Base-by-base conservation (phyloP, 2,797 vertebrate genomes). In the Neosalanx taihuensis region DNA sequence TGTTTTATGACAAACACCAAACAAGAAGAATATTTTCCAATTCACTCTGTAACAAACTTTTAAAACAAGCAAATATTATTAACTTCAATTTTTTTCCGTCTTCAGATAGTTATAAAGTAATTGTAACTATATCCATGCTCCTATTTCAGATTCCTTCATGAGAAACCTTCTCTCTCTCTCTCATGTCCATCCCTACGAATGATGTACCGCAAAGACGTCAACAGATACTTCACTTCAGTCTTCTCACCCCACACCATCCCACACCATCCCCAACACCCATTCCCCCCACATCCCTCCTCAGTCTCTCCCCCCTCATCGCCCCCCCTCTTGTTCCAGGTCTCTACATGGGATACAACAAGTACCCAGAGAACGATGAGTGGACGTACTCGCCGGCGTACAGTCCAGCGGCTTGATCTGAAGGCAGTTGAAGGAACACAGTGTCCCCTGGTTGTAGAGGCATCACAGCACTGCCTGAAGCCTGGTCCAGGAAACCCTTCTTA, bases 321-420 rank as follows among this genome's bases (percentile, higher is more conserved):
- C 64, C 18, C 35, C 67, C 64, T 86, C 62, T 59, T 80, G 70
- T 81, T 72, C 84, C 53, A 59, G 62, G 49, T 72, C 81, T 87
- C 92, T 94, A 99, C 95, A 99, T 96, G 20, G 96, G 96, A 93
- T 99, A 99, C 75, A 99, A 93, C 92, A 99, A 94, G 93, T 95
- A 99, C 80, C 97, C 98, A 81, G 97, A 98, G 89, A 99, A 99
- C 76, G 97, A 98, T 0, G 97, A 98, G 81, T 99, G 97, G 76
- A 99, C 96, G 0, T 98, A 99, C 63, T 98, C 94, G 75, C 96
- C 97, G 0, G 98, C 96, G 72, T 98, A 99, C 75, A 99, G 95
- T 93, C 98, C 98, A 15, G 97, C 93, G 0, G 97, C 97, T 89
- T 99, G 96, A 82, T 98, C 96, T 1, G 97, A 99, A 68, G 97